Evolutionary conservation across 2,113 vertebrate species (phyloP).

Genomic region (Erythrocercus mccallii): DNA sequence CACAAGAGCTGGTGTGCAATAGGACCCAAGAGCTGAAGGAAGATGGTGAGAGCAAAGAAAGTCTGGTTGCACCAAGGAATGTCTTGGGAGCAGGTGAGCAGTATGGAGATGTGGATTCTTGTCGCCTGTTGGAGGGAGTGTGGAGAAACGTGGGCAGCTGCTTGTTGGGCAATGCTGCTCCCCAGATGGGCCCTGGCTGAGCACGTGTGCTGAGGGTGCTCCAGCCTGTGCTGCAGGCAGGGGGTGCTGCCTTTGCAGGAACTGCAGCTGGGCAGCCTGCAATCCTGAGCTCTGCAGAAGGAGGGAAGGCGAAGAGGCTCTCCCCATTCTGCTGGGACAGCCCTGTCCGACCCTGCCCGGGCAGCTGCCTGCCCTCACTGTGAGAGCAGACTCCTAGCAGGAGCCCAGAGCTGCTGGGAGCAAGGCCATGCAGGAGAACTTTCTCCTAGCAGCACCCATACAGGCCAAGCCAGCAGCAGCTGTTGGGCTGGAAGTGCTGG

Average conservation of each 20-base stretch:
- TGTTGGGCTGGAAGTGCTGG: background rate
- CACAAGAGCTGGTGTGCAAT: background rate
- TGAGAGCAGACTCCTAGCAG: background rate
- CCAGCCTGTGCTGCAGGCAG: background rate
- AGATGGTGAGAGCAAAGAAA: background rate
- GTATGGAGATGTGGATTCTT: background rate
- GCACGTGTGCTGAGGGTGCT: background rate
- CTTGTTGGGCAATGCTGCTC: background rate
- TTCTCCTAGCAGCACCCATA: background rate
- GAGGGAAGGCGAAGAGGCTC: rapidly evolving
- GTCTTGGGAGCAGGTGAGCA: background rate
- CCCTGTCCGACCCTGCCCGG: background rate
- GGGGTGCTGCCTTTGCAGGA: background rate
- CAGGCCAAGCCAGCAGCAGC: background rate
- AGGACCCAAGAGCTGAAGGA: background rate
- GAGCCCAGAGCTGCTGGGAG: background rate
- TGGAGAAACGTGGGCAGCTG: background rate
- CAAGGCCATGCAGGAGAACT: background rate
- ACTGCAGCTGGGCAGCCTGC: background rate
- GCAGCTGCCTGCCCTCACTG: background rate
- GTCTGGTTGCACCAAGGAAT: background rate
- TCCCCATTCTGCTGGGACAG: background rate
- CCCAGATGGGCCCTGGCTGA: background rate
- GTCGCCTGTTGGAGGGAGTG: background rate
- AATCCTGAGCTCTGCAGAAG: background rate